phyloP scores from a whole-genome alignment of 1,140 invertebrate species.

The Oncopodura yosiiana region DNA sequence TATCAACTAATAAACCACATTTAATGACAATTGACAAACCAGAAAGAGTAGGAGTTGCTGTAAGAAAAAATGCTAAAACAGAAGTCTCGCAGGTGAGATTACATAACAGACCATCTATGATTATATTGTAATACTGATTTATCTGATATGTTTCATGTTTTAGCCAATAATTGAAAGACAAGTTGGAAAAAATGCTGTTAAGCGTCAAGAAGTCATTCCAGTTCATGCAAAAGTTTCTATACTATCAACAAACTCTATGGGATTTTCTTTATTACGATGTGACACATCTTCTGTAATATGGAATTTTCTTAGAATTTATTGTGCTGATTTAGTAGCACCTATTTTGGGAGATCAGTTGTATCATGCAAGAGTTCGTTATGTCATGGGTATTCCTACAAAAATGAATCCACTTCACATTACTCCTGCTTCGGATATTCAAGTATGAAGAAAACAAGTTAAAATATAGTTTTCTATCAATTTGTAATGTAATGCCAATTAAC shows the following conservation, averaged over 20 bases:
- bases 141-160: no score
- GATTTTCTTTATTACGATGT: conserved; percentile 40
- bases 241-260: conserved; percentile 36
- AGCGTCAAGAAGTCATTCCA: conserved; percentile 34
- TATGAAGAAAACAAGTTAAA: neutral
- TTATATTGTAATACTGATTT: conserved; percentile 36
- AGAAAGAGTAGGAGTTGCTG: conserved; percentile 17
- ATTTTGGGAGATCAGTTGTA: conserved; percentile 43
- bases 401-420: conserved; percentile 38
- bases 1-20: conserved; percentile 7
- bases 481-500: neutral
- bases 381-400: conserved; percentile 38
- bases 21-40: neutral
- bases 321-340: conserved; percentile 39
- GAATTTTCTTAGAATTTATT: conserved; percentile 41
- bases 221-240: conserved; percentile 37
- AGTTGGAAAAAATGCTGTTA: conserved; percentile 22
- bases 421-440: conserved; percentile 27
- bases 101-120: conserved; percentile 36
- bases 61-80: conserved; percentile 3
- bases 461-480: neutral
- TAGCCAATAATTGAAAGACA: conserved; percentile 28
- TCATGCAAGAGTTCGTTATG: conserved; percentile 39
- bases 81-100: conserved; percentile 1
- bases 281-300: conserved; percentile 36